These are phyloP conservation scores for Hydriomena furcata DNA, from an alignment of 2,888 invertebrate species.

Conservation along the genomic window DNA sequence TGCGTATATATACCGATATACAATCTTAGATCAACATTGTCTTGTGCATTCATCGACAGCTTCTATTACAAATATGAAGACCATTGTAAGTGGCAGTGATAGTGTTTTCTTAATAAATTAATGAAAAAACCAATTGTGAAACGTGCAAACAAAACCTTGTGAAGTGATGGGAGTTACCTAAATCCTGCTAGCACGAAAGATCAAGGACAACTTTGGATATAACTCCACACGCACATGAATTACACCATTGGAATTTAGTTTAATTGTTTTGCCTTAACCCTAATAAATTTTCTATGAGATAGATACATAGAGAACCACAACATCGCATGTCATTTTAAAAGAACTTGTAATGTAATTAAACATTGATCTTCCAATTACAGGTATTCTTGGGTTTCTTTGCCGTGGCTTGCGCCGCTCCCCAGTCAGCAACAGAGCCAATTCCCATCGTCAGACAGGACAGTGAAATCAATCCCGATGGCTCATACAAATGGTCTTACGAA, in stretches of 20 bases:
- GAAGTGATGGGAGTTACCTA: constrained; percentile 19
- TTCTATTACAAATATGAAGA: constrained; percentile 74
- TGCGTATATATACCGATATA: constrained; percentile 77
- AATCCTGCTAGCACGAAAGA: neutral
- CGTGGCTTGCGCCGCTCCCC: constrained; percentile 67
- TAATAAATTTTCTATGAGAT: too few relatives aligned
- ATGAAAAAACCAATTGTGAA: constrained; percentile 29
- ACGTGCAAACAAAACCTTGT: constrained; percentile 30
- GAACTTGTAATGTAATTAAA: neutral
- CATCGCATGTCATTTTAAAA: neutral
- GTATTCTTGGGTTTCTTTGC: constrained; percentile 66
- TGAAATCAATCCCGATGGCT: constrained; percentile 83
- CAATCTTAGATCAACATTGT: constrained; percentile 74
- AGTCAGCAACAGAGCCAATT: constrained; percentile 60
- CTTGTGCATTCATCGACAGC: constrained; percentile 69
- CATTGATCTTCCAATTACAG: constrained; percentile 53
- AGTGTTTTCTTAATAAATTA: constrained; percentile 46
- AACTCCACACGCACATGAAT: too few relatives aligned
- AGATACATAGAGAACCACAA: neutral
- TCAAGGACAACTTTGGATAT: constrained; percentile 1
- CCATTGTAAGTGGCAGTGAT: constrained; percentile 75
- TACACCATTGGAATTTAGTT: too few relatives aligned
- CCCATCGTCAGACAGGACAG: constrained; percentile 82
- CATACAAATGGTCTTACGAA: constrained; percentile 83
- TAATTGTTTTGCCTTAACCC: too few relatives aligned